phyloP scores from a whole-genome alignment of 2,888 invertebrate genomes.

The Allolobophora icterica region DNA sequence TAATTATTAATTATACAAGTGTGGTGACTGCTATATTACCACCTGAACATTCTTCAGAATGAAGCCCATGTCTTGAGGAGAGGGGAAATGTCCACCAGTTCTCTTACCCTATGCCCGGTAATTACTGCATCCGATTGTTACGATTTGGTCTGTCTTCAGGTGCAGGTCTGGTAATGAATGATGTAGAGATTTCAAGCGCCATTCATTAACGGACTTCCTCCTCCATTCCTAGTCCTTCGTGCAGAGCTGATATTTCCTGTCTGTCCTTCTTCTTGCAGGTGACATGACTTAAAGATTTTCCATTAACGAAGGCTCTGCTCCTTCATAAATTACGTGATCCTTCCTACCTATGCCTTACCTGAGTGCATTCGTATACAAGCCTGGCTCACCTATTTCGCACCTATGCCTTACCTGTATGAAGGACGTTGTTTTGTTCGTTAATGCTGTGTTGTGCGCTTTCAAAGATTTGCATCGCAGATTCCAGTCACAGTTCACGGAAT shows the following conservation, averaged over 20 bases:
- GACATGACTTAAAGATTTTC: conserved; percentile 2
- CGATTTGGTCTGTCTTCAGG: neutral
- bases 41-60: neutral
- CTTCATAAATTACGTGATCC: neutral
- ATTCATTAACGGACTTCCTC: neutral
- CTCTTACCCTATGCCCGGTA: neutral
- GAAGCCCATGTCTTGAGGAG: neutral
- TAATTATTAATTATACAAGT: neutral
- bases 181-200: neutral
- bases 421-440: neutral
- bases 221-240: neutral
- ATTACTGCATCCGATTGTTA: neutral
- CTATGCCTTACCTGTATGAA: neutral
- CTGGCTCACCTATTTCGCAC: too few species aligned
- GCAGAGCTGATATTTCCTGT: neutral
- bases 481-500: neutral
- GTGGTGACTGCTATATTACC: neutral
- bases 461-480: neutral
- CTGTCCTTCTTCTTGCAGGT: neutral
- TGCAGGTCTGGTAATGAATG: neutral
- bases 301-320: neutral
- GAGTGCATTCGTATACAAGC: too few species aligned
- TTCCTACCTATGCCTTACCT: neutral
- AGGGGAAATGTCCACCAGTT: neutral
- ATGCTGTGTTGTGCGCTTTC: neutral